Base-by-base conservation (phyloP, 2,797 vertebrate species). In the Carduelis carduelis region DNA sequence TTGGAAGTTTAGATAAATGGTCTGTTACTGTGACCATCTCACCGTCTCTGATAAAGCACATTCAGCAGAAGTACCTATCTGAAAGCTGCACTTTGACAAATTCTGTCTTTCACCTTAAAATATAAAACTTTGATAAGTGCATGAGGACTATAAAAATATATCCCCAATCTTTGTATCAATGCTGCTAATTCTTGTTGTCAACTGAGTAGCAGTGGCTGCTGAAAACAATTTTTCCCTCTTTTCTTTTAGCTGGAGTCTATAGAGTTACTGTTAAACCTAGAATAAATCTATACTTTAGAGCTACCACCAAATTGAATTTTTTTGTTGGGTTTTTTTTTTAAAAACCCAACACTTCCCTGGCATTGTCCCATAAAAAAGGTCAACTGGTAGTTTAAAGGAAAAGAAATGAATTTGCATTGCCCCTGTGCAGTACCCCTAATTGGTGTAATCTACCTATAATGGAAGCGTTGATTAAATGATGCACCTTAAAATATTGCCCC, bases 271-370 rank as follows among this genome's bases (percentile, higher is more conserved):
- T 60, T 71, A 60, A 80, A 35, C 46, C 50, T 53, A 64, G 6
- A 74, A 87, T 52, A 18, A 39, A 24, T 35, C 9, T 9, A 1
- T 49, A 12, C 28, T 68, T 83, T 61, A 76, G 13, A 77, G 8
- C 24, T 46, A 34, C 21, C 5, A 53, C 11, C 3, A 22, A 61
- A 19, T 57, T 52, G 39, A 47, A 9, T 39, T 68, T 23, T 1
- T 22, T 55, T 60, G 6, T 44, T 75, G 3, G 5, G 1, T 0
- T 49, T 75, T 44, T 55, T 14, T 14, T 1, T 12, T 18, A 74
- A 89, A 37, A 0, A 15, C 0, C 21, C 17, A 41, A 63, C 74
- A 52, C 8, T 55, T 12, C 59, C 22, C 16, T 80, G 22, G 1
- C 11, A 41, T 64, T 92, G 5, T 78, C 18, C 30, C 8, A 7